Base-by-base conservation (phyloP, 2,888 invertebrate genomes). In the Dolichomitus sp. region DNA sequence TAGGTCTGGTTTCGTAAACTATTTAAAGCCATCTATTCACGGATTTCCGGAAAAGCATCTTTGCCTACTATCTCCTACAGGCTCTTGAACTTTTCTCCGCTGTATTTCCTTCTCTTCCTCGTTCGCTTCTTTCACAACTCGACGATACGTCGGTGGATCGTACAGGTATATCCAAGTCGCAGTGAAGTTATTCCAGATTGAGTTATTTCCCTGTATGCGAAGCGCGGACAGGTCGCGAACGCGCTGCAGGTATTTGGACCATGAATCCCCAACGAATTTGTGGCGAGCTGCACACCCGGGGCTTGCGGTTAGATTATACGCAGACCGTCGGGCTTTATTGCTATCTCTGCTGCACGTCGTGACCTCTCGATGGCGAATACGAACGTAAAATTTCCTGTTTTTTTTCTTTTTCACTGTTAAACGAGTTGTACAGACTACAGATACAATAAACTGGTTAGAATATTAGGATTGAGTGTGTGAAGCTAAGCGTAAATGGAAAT, bases 201-300 rank as follows among this genome's bases (percentile, higher is more conserved):
- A 81, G 75, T 78, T 83, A 83, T 84, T 81, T 77, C 45, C 77
- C 68, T 69, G 65, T 70, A 80, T 80, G 52, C 63, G 23, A 72
- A 75, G 37, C 61, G 61, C 59, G 75, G 30, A 68, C 57, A 33
- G 37, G 48, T 19, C 40, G 52, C n/a, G 27, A 12, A 48, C 65
- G 50, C 79, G 59, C 40, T 30, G 48, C 37, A 54, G 77, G 61
- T 80, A 79, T 79, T 81, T 72, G 74, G 81, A 80, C 69, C 81
- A 79, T 70, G 81, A 85, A 85, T 83, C 72, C 70, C 73, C 83
- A 81, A 81, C 81, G 81, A 81, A 85, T 85, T 83, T 80, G 70
- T 66, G 81, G 79, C 61, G 30, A 70, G 76, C 74, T 77, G 59
- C 76, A 50, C 61, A 57, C 69, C 70, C 75, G 81, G 70, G 70